phyloP scores from a whole-genome alignment of 2,113 vertebrate species.

The Callopanchax toddi region DNA sequence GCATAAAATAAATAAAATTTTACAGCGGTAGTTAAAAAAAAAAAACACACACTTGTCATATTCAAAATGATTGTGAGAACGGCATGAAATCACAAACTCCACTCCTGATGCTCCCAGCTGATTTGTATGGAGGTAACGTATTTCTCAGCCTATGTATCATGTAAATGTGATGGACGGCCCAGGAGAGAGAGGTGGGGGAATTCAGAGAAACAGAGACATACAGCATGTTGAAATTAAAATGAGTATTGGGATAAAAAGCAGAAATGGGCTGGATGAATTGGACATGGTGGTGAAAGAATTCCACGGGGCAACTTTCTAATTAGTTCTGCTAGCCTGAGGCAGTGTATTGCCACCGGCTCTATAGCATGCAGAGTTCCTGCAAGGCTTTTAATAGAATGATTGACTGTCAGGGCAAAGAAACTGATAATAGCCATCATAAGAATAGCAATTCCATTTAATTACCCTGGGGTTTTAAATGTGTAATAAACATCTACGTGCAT shows the following conservation, averaged over 20 bases:
- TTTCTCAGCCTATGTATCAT: conserved; percentile 65
- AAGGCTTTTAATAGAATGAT: conserved; percentile 75
- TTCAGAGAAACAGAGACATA: conserved; percentile 66
- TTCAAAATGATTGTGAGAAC: conserved; percentile 33
- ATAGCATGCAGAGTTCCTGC: conserved; percentile 69
- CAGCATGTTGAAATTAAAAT: conserved; percentile 64
- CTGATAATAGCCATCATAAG: conserved; percentile 76
- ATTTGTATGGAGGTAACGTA: conserved; percentile 44
- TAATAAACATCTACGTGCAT: conserved; percentile 75
- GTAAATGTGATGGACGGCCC: conserved; percentile 57
- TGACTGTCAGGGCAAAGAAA: conserved; percentile 73
- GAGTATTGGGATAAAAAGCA: conserved; percentile 61
- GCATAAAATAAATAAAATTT: background rate
- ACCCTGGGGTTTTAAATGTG: conserved; percentile 73
- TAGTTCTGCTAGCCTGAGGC: conserved; percentile 78
- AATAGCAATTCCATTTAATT: conserved; percentile 76
- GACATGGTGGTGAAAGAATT: conserved; percentile 72
- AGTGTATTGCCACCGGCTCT: conserved; percentile 69
- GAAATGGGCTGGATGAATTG: conserved; percentile 65
- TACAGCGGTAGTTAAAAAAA: background rate
- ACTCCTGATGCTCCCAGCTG: conserved; percentile 35
- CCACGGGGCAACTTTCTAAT: conserved; percentile 81
- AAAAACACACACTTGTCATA: background rate
- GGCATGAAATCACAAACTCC: conserved; percentile 38
- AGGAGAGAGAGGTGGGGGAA: conserved; percentile 56